Evolutionary conservation across 2,113 vertebrate species (phyloP), one percentile per base, ranked within the genome.

Genomic region (Euleptes europaea): DNA sequence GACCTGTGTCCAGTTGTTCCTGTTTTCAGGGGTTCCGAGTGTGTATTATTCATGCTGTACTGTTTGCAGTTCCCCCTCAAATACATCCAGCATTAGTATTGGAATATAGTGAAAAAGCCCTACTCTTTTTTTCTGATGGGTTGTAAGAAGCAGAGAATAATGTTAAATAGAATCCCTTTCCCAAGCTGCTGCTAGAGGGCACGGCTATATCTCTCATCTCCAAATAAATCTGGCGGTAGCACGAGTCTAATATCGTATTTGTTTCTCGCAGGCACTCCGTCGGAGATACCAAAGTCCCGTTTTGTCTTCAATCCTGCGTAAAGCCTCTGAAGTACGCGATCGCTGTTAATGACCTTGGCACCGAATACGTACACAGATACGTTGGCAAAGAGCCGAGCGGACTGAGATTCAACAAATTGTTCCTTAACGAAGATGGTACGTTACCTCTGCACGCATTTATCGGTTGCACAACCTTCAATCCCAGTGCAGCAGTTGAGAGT

Each of bases 331-430:
- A 99, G 87, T 99, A 99, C 0, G 98, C 99, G 63, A 97, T 99
- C 91, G 97, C 99, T 60, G 98, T 99, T 26, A 98, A 99, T 84
- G 98, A 99, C 74, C 98, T 99, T 84, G 98, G 98, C 94, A 99
- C 98, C 0, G 98, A 99, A 49, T 99, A 98, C 2, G 99, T 99
- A 35, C 99, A 99, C 96, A 97, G 97, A 94, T 99, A 99, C 40
- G 98, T 99, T 72, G 98, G 98, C 47, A 99, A 99, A 93, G 99
- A 99, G 92, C 99, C 99, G 38, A 99, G 99, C 90, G 99, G 99
- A 28, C 93, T 99, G 91, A 96, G 98, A 57, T 99, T 99, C 96
- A 99, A 99, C 97, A 99, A 99, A 91, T 95, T 99, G 38, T 99
- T 99, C 96, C 97, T 99, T 86, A 97, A 99, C 87, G 99, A 99